Conservation (phyloP, 2,113 vertebrate genomes). For the Jacana jacana region DNA sequence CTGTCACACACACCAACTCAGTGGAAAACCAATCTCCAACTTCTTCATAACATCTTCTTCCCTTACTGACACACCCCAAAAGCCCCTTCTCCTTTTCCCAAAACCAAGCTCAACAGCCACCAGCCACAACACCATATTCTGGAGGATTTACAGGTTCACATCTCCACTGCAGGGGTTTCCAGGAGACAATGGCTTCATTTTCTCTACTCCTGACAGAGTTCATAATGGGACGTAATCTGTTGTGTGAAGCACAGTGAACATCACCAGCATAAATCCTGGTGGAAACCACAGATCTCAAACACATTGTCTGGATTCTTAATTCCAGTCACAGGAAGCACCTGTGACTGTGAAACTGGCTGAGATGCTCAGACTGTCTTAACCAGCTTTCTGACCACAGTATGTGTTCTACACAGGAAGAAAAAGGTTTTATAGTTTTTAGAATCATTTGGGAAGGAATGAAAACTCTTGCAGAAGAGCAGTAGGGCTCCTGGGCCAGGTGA, state of each 20-base stretch:
- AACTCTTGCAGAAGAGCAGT: neutral
- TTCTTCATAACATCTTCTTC: neutral
- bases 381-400: neutral
- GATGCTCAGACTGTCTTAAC: neutral
- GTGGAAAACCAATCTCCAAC: neutral
- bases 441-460: rapidly evolving
- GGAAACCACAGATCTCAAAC: neutral
- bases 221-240: neutral
- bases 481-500: neutral
- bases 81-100: neutral
- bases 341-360: neutral
- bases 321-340: neutral
- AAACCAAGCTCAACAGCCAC: neutral
- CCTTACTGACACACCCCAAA: neutral
- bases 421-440: neutral
- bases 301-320: neutral
- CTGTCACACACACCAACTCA: neutral
- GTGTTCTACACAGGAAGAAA: neutral
- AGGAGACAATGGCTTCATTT: slow-evolving; percentile 24
- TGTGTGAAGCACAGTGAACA: neutral
- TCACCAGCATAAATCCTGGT: neutral
- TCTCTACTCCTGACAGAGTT: neutral
- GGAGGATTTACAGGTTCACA: neutral
- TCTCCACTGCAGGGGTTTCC: neutral
- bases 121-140: neutral